Evolutionary conservation across 2,888 invertebrate species (phyloP).

Genomic region (Rotaria sp.): DNA sequence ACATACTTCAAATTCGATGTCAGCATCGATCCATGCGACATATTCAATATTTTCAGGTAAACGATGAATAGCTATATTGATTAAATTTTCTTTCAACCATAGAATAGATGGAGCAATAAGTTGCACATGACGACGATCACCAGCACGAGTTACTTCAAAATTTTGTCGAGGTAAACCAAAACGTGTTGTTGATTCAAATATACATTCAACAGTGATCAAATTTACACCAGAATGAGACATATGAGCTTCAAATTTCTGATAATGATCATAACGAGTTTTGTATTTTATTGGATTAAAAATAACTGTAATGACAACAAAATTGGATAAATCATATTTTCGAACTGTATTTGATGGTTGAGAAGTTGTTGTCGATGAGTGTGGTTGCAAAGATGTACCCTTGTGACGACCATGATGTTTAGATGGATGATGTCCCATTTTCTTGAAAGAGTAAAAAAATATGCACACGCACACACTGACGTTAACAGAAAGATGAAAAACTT

Average conservation of each 20-base stretch:
- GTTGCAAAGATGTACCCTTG: not conserved
- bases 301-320: not conserved
- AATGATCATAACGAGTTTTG: not conserved
- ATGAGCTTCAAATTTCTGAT: not conserved
- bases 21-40: conserved; percentile 16
- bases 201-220: not conserved
- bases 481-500: not conserved
- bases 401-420: not conserved
- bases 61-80: not conserved
- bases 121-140: not conserved
- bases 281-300: not conserved
- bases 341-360: not conserved
- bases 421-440: not conserved
- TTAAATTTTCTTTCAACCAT: conserved; percentile 25
- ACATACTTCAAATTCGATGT: conserved; percentile 8
- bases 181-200: not conserved
- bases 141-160: not conserved
- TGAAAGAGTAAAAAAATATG: not conserved
- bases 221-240: not conserved
- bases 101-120: not conserved
- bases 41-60: conserved; percentile 1
- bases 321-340: not conserved
- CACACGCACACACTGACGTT: no score
- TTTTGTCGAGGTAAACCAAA: not conserved
- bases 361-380: not conserved